These are phyloP conservation scores for Diplazon laetatorius DNA, from an alignment of 2,888 invertebrate genomes.

Conservation along the genomic window DNA sequence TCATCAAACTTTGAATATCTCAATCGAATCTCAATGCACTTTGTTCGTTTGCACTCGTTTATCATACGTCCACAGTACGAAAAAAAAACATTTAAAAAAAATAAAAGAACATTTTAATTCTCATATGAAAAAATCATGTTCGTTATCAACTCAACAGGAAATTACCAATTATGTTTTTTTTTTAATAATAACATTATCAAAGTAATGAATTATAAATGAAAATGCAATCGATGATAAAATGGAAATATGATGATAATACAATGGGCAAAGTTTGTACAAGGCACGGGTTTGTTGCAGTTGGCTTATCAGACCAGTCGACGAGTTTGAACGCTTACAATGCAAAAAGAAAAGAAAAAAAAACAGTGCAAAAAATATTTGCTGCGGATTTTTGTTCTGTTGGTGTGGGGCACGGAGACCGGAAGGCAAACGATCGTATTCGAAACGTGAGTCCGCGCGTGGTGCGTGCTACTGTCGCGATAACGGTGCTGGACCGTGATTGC, in stretches of 20 bases:
- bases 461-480: not conserved
- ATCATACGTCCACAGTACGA: no score
- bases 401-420: not conserved
- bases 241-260: not conserved
- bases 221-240: not conserved
- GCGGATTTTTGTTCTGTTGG: not conserved
- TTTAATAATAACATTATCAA: not conserved
- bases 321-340: not conserved
- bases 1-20: no score
- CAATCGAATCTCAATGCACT: no score
- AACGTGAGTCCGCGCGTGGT: not conserved
- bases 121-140: no score
- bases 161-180: no score
- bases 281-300: constrained; percentile 3
- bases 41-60: no score
- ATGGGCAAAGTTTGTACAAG: not conserved
- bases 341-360: not conserved
- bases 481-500: not conserved
- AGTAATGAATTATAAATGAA: not conserved
- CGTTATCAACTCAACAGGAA: no score
- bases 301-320: constrained; percentile 13
- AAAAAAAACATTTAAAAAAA: no score
- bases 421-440: not conserved
- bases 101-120: no score
- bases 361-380: no score